Evolutionary conservation across 2,113 vertebrate genomes (phyloP).

Genomic region (Emydocephalus ijimae): DNA sequence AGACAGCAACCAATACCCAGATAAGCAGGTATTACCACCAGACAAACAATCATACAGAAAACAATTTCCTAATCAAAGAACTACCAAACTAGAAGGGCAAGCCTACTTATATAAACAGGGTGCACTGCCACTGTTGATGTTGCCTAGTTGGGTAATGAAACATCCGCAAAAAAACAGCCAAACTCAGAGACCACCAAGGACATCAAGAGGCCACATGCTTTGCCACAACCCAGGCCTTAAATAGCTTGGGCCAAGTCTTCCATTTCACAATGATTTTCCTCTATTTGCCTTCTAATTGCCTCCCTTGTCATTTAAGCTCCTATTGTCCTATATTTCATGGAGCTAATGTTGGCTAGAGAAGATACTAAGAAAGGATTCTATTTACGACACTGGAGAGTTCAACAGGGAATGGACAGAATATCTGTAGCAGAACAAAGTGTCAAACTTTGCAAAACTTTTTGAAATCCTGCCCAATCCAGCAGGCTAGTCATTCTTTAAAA

Average conservation of each 20-base stretch:
- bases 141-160: too few species aligned
- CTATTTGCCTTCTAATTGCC: neutral
- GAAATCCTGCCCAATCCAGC: neutral
- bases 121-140: too few species aligned
- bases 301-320: neutral
- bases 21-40: too few species aligned
- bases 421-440: neutral
- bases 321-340: neutral
- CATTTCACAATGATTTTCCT: neutral
- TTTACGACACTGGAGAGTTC: neutral
- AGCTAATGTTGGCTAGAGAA: neutral
- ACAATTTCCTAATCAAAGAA: too few species aligned
- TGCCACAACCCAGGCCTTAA: neutral
- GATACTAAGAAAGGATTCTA: neutral
- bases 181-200: too few species aligned
- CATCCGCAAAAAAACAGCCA: too few species aligned
- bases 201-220: neutral
- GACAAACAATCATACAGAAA: too few species aligned
- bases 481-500: too few species aligned
- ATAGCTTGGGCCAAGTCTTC: neutral
- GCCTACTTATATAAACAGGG: too few species aligned
- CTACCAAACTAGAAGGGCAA: too few species aligned
- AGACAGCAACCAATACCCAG: too few species aligned
- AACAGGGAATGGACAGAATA: too few species aligned
- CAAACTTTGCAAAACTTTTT: neutral